Percentiles rank a stretch among this genome's conserved stretches.
Conservation (phyloP, 2,888 invertebrate genomes). For the Cryptus viduatorius region DNA sequence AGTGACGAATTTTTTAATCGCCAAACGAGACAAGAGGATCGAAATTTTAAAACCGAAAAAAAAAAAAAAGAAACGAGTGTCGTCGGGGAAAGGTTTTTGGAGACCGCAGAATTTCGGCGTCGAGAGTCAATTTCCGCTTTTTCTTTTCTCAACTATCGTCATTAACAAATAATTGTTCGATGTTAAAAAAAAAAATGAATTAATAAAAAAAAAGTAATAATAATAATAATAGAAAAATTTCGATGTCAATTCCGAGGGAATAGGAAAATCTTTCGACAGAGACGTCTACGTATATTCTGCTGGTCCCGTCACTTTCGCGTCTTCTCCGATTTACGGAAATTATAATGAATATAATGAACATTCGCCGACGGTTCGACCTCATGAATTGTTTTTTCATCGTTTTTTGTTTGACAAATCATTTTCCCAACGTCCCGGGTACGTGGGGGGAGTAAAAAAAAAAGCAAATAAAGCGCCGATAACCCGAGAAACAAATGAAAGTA, state of each 20-base stretch:
- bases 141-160: slow-evolving; percentile 11
- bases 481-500: slow-evolving; percentile 67
- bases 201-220: not conserved
- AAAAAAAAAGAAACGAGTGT: not conserved
- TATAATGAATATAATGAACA: not conserved
- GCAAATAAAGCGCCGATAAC: slow-evolving; percentile 45
- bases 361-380: not conserved
- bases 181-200: slow-evolving; percentile 61
- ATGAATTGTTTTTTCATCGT: not conserved
- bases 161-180: slow-evolving; percentile 69
- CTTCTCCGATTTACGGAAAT: not conserved
- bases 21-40: not conserved
- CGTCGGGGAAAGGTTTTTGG: not conserved
- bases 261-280: not conserved
- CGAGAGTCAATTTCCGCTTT: not conserved
- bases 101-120: slow-evolving; percentile 28
- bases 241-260: slow-evolving; percentile 39
- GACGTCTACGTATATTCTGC: slow-evolving; percentile 2
- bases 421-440: slow-evolving; percentile 34
- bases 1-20: slow-evolving; percentile 25
- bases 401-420: slow-evolving; percentile 27
- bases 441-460: slow-evolving; percentile 19
- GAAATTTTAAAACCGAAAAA: not conserved
- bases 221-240: slow-evolving; percentile 1
- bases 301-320: not conserved